phyloP scores from a whole-genome alignment of 1,140 invertebrate species.

The Platyscapa corneri region DNA sequence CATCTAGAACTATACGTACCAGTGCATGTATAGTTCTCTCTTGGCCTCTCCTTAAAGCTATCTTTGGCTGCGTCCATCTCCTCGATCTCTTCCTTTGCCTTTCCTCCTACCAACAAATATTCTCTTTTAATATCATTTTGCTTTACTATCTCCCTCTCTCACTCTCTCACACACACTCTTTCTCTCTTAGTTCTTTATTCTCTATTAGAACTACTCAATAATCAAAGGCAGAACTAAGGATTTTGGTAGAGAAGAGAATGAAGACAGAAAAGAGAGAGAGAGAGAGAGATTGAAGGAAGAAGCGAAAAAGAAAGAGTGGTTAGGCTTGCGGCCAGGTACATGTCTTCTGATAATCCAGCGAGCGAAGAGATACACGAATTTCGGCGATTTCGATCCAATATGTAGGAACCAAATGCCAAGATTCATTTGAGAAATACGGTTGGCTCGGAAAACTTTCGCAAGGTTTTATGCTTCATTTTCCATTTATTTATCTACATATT shows the following conservation, averaged over 20 bases:
- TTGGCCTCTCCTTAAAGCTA: slow-evolving; percentile 15
- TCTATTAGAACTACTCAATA: background rate
- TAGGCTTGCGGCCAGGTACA: slow-evolving; percentile 66
- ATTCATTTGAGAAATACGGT: slow-evolving; percentile 36
- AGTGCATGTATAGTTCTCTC: slow-evolving; percentile 43
- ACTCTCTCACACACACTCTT: background rate
- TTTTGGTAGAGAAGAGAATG: background rate
- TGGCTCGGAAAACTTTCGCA: background rate
- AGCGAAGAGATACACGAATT: slow-evolving; percentile 56
- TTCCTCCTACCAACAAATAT: background rate
- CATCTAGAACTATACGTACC: background rate
- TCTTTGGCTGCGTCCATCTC: slow-evolving; percentile 44
- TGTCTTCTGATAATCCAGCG: slow-evolving; percentile 64
- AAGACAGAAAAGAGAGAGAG: background rate
- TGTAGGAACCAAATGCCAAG: slow-evolving; percentile 50
- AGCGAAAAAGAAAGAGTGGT: slow-evolving; percentile 32
- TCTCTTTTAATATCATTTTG: too few relatives aligned
- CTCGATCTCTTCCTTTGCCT: slow-evolving; percentile 2
- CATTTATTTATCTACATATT: background rate
- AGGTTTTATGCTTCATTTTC: background rate
- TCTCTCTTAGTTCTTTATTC: background rate
- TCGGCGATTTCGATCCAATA: slow-evolving; percentile 55
- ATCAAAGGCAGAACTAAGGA: slow-evolving; percentile 1
- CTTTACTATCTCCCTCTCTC: background rate
- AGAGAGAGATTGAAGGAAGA: too few relatives aligned